Conservation (phyloP, 2,797 vertebrate species). For the Anguilla anguilla region DNA sequence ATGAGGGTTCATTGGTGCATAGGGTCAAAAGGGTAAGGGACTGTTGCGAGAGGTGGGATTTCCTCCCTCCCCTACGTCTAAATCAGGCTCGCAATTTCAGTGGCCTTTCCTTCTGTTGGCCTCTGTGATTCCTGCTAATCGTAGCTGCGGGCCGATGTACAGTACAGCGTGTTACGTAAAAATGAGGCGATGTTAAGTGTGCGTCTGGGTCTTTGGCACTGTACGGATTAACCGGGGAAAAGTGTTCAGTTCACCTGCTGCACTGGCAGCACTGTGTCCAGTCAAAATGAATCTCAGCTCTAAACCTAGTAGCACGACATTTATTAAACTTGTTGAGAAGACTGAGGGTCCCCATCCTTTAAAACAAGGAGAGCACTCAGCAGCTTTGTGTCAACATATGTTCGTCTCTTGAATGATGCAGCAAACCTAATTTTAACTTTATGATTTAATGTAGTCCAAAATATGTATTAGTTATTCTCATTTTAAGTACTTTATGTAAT, state of each 20-base stretch:
- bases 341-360: no score
- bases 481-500: no score
- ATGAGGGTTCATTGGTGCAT: no score
- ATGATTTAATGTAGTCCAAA: no score
- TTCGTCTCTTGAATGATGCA: no score
- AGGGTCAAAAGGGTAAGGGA: no score
- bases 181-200: neutral
- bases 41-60: no score
- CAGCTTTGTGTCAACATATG: no score
- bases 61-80: neutral
- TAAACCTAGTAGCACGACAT: neutral
- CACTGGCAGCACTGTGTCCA: neutral
- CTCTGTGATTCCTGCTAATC: neutral
- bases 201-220: neutral
- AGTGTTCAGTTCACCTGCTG: neutral
- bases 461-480: no score
- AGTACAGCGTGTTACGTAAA: neutral
- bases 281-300: neutral
- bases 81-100: neutral
- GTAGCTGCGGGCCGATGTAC: neutral
- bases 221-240: neutral
- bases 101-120: neutral
- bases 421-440: no score
- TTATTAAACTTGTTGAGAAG: no score
- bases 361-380: no score